A percentile compares a stretch with the other conserved stretches of the same genome.
These are phyloP conservation scores for Hybognathus amarus DNA, from an alignment of 2,797 vertebrate species.

Conservation along the genomic window DNA sequence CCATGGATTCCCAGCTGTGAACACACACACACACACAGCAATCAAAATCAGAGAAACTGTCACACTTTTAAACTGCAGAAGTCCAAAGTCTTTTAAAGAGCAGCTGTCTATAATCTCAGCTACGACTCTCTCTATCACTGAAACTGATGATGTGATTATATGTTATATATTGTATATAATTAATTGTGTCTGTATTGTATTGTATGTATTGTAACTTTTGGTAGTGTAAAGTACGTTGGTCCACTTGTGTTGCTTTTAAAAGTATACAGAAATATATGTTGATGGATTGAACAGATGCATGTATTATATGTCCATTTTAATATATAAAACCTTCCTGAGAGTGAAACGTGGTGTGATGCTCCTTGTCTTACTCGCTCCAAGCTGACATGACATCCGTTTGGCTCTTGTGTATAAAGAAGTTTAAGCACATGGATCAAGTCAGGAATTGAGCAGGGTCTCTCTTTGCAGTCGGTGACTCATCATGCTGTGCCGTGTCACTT, in stretches of 20 bases:
- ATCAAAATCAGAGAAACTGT: slow-evolving; percentile 31
- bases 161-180: neutral
- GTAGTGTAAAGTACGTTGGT: neutral
- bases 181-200: neutral
- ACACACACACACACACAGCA: slow-evolving; percentile 43
- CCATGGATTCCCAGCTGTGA: slow-evolving; percentile 95
- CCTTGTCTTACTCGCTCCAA: neutral
- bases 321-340: neutral
- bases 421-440: neutral
- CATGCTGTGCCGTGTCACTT: neutral
- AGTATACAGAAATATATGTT: neutral
- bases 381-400: neutral
- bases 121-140: neutral
- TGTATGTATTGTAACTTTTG: neutral
- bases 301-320: neutral
- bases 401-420: neutral
- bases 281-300: neutral
- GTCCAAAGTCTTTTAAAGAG: neutral
- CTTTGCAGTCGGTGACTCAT: neutral
- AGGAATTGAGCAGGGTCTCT: neutral
- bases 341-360: neutral
- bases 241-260: neutral
- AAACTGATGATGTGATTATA: neutral
- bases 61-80: slow-evolving; percentile 51
- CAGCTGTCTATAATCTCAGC: neutral